Percentiles rank a stretch among this genome's conserved stretches.
phyloP scores from a whole-genome alignment of 2,797 vertebrate species.

The Mareca penelope region DNA sequence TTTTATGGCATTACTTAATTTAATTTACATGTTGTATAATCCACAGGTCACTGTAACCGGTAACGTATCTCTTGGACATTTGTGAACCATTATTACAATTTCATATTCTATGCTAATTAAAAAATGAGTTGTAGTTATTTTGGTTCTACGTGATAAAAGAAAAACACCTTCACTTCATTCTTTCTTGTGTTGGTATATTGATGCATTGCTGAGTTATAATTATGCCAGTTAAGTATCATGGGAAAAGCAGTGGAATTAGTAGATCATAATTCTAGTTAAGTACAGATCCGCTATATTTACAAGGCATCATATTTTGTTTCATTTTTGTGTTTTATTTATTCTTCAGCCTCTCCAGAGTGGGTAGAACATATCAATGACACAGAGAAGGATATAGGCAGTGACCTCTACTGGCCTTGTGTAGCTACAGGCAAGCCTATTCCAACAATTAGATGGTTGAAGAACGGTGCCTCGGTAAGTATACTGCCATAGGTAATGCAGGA shows the following conservation, averaged over 20 bases:
- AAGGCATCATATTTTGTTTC: background rate
- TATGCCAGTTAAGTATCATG: background rate
- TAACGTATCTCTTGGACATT: background rate
- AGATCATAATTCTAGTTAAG: background rate
- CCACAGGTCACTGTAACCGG: background rate
- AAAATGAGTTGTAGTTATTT: background rate
- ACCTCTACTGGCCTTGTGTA: conserved; percentile 89
- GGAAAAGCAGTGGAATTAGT: background rate
- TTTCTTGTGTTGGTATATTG: background rate
- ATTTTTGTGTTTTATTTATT: background rate
- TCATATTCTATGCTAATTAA: background rate
- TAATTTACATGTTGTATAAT: background rate
- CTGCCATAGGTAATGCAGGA: background rate
- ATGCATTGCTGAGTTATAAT: background rate
- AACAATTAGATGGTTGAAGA: conserved; percentile 90
- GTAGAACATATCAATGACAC: conserved; percentile 90
- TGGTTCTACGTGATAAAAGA: background rate
- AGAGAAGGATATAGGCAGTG: conserved; percentile 89
- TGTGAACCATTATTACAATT: background rate
- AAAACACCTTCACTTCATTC: background rate
- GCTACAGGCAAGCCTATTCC: conserved; percentile 92
- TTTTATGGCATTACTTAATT: background rate
- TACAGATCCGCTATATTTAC: background rate
- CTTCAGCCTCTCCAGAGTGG: conserved; percentile 92
- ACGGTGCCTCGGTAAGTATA: conserved; percentile 84